phyloP scores from a whole-genome alignment of 1,140 invertebrate species.

The Lutraria rhynchaena region DNA sequence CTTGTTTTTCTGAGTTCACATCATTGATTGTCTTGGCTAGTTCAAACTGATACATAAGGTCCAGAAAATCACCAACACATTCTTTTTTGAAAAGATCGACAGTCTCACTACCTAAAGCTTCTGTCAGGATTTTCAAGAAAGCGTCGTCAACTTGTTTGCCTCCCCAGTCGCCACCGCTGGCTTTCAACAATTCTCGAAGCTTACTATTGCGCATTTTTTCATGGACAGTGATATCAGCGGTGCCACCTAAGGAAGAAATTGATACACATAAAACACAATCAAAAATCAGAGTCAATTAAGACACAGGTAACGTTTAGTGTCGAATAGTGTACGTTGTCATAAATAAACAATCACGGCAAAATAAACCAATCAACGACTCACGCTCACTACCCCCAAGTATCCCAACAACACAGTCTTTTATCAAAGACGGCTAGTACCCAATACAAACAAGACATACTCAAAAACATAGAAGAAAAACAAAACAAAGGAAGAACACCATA shows the following conservation, averaged over 20 bases:
- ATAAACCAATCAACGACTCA: too few species aligned
- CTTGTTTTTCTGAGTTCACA: neutral
- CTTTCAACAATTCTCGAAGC: constrained; percentile 44
- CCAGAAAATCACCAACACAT: constrained; percentile 19
- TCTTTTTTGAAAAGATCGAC: constrained; percentile 12
- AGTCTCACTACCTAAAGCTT: neutral
- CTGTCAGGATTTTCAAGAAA: constrained; percentile 2
- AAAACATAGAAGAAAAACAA: too few species aligned
- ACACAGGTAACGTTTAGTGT: too few species aligned
- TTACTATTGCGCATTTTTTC: neutral
- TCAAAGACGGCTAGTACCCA: too few species aligned
- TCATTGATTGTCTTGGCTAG: constrained; percentile 8
- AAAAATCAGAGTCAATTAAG: too few species aligned
- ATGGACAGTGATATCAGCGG: constrained; percentile 46
- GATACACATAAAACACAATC: too few species aligned
- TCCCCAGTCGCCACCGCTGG: constrained; percentile 47
- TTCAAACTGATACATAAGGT: constrained; percentile 41
- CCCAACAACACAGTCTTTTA: too few species aligned
- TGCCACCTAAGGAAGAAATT: constrained; percentile 49
- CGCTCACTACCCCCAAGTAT: too few species aligned
- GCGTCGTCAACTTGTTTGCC: constrained; percentile 40
- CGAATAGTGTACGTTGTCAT: too few species aligned
- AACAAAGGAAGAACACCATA: too few species aligned
- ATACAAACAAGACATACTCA: too few species aligned
- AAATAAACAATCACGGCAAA: too few species aligned